These are phyloP conservation scores for Cyclargus thomasi DNA, from an alignment of 1,140 invertebrate species.

Conservation along the genomic window DNA sequence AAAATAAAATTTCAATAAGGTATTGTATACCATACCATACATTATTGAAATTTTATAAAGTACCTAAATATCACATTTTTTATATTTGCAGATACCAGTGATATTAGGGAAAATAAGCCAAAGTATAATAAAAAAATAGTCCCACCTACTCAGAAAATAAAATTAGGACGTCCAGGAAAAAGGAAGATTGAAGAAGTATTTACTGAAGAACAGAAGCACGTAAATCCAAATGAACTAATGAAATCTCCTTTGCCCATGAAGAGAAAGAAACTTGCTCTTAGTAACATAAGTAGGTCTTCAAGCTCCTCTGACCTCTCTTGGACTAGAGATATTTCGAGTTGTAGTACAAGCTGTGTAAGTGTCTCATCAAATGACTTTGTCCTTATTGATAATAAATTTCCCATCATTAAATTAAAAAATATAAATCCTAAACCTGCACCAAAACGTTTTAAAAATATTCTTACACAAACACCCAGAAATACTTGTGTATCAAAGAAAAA, in stretches of 20 bases:
- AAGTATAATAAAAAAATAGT: neutral
- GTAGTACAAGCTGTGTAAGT: slow-evolving; percentile 43
- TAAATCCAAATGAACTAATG: neutral
- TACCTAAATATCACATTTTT: no score
- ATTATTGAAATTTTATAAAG: no score
- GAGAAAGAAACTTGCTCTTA: neutral
- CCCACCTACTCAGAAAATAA: neutral
- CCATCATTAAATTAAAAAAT: slow-evolving; percentile 36
- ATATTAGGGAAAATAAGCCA: neutral
- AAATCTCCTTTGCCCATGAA: neutral
- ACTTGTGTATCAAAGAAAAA: slow-evolving; percentile 13
- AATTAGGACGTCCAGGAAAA: neutral
- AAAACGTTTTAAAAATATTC: neutral
- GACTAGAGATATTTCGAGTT: slow-evolving; percentile 54
- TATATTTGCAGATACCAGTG: neutral
- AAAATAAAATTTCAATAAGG: no score
- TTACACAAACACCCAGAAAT: neutral
- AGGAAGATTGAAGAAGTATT: neutral
- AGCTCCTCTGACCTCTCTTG: slow-evolving; percentile 40
- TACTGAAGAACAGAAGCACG: neutral
- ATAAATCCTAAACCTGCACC: slow-evolving; percentile 21
- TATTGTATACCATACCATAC: no score
- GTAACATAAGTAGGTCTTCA: slow-evolving; percentile 9
- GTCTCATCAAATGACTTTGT: slow-evolving; percentile 45
- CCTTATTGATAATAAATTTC: slow-evolving; percentile 47